These are phyloP conservation scores for Hypomesus transpacificus DNA, from an alignment of 2,113 vertebrate species.

Conservation along the genomic window DNA sequence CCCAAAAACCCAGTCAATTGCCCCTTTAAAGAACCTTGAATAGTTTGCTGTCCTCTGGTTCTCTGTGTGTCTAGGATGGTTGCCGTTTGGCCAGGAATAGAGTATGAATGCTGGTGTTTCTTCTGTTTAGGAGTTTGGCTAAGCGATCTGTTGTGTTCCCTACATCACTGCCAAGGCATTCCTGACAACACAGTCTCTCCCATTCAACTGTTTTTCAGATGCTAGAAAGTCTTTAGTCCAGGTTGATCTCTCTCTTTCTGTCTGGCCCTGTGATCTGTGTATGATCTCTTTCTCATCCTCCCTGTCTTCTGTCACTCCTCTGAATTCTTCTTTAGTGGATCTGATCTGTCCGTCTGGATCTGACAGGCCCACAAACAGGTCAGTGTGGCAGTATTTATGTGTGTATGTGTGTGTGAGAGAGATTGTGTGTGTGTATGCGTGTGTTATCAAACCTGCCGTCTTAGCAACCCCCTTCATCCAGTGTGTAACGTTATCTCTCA, in stretches of 20 bases:
- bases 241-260: neutral
- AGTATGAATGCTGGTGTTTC: neutral
- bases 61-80: too few species aligned
- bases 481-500: slow-evolving; percentile 37
- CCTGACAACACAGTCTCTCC: neutral
- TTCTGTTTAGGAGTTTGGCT: neutral
- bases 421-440: slow-evolving; percentile 3
- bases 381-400: neutral
- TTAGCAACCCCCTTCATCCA: slow-evolving; percentile 27
- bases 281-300: too few species aligned
- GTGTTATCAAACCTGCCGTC: slow-evolving; percentile 39
- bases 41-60: too few species aligned
- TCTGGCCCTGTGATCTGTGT: neutral
- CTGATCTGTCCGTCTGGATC: slow-evolving; percentile 25
- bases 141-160: neutral
- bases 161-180: neutral
- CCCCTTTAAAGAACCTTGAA: too few species aligned
- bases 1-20: too few species aligned
- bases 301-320: neutral
- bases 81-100: neutral
- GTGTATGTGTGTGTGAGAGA: slow-evolving; percentile 6
- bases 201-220: neutral
- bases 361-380: slow-evolving; percentile 24
- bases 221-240: neutral
- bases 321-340: slow-evolving; percentile 3